Base-by-base conservation (phyloP, 2,113 vertebrate genomes). In the Drymodes brunneopygia region DNA sequence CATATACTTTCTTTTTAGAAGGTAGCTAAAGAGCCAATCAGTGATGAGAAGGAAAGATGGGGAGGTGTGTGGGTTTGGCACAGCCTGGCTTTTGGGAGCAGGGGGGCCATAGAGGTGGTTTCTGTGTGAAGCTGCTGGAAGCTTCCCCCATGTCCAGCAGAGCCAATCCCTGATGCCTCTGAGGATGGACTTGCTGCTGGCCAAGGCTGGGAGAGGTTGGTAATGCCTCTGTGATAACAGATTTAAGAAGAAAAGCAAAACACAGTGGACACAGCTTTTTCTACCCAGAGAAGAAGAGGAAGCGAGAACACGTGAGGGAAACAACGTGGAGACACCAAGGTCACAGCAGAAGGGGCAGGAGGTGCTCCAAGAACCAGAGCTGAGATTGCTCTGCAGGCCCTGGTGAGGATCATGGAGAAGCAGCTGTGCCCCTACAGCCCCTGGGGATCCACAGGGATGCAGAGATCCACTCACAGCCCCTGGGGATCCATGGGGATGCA, bases 191-290 rank as follows among this genome's bases (percentile, higher is more conserved):
- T 28, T 3, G 40, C 25, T 22, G 25, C 24, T 35, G 42, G 53
- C 40, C 69, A 54, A 14, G 16, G 5, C 15, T 40, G 50, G 22
- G 36, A 73, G 18, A 22, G 3, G 18, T 0, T 57, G 40, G 24
- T 12, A 35, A 28, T 0, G 0, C 40, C 24, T 73, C 40, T 28
- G 53, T 12, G 10, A 28, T 22, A 4, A 22, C 10, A 57, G 11
- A 56, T n/a, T 35, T 12, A 10, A 27, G 40, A 28, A 17, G 24
- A 57, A 35, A 73, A 45, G 22, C 18, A n/a, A 33, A 40, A 10
- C 21, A 25, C 40, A 29, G 27, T 40, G 12, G 35, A 7, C 38
- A 38, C 38, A 38, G 38, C 11, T 38, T 38, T 38, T 38, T 10
- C 40, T 50, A 54, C 31, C 7, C 16, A 54, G 50, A 69, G 66